Percentiles rank a stretch among this genome's conserved stretches.
These are phyloP conservation scores for Ailurus styani DNA, from an alignment of 2,113 vertebrate genomes.

Conservation along the genomic window DNA sequence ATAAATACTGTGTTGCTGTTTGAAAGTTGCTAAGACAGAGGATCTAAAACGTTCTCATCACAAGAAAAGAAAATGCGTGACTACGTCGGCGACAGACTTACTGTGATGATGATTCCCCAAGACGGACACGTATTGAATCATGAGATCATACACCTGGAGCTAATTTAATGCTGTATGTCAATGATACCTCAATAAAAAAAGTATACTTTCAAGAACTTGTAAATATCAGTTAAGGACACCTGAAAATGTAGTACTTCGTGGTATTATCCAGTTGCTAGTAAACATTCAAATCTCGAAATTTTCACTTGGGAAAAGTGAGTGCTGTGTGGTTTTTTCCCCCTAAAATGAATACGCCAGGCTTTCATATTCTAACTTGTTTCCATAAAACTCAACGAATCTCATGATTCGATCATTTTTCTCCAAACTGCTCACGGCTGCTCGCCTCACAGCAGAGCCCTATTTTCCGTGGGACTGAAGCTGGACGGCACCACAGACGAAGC, in stretches of 20 bases:
- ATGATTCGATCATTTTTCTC: slow-evolving; percentile 57
- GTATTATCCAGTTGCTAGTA: background rate
- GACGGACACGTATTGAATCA: background rate
- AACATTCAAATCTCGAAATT: background rate
- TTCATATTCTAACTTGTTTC: slow-evolving; percentile 71
- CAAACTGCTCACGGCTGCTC: background rate
- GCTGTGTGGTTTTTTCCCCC: background rate
- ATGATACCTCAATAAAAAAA: background rate
- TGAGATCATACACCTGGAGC: too few relatives aligned
- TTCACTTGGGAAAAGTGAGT: background rate
- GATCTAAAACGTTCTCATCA: background rate
- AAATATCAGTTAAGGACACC: background rate
- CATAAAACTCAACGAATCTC: slow-evolving; percentile 68
- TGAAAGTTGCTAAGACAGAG: background rate
- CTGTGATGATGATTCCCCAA: background rate
- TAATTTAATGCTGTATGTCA: background rate
- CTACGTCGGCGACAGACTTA: background rate
- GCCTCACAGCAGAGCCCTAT: background rate
- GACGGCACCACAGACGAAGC: background rate
- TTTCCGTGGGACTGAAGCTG: background rate
- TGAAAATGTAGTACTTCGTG: background rate
- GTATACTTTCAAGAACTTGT: background rate
- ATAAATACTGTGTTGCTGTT: background rate
- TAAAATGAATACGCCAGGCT: slow-evolving; percentile 9
- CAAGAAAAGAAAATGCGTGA: background rate